Percentiles rank a stretch among this genome's conserved stretches.
These are phyloP conservation scores for Eulacestoma nigropectus DNA, from an alignment of 2,113 vertebrate species.

Conservation along the genomic window DNA sequence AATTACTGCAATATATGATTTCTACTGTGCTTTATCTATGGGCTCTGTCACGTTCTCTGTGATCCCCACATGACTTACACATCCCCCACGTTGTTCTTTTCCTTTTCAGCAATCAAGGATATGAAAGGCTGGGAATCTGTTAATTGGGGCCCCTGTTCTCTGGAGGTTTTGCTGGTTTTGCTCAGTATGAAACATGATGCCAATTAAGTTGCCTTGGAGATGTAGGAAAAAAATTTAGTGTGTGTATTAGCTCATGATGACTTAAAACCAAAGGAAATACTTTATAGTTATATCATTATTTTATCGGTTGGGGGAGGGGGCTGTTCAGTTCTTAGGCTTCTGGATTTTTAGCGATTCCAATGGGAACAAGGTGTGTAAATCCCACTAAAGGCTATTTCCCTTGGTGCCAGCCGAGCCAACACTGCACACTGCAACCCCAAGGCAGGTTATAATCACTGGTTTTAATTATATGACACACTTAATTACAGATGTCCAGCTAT, in stretches of 20 bases:
- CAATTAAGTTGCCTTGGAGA: constrained; percentile 1
- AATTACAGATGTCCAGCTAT: background rate
- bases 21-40: background rate
- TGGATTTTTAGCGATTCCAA: background rate
- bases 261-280: background rate
- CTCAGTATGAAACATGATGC: background rate
- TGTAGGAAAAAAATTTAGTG: background rate
- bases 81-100: background rate
- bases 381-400: background rate
- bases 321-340: background rate
- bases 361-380: background rate
- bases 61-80: background rate
- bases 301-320: background rate
- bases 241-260: background rate
- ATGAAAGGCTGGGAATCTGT: background rate
- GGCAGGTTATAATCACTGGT: background rate
- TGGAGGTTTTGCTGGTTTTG: background rate
- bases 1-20: background rate
- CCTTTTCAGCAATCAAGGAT: background rate
- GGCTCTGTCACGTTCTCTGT: background rate
- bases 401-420: background rate
- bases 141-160: background rate
- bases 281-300: background rate
- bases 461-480: background rate
- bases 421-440: background rate